phyloP scores from a whole-genome alignment of 1,140 invertebrate species.

The Orussus abietinus region DNA sequence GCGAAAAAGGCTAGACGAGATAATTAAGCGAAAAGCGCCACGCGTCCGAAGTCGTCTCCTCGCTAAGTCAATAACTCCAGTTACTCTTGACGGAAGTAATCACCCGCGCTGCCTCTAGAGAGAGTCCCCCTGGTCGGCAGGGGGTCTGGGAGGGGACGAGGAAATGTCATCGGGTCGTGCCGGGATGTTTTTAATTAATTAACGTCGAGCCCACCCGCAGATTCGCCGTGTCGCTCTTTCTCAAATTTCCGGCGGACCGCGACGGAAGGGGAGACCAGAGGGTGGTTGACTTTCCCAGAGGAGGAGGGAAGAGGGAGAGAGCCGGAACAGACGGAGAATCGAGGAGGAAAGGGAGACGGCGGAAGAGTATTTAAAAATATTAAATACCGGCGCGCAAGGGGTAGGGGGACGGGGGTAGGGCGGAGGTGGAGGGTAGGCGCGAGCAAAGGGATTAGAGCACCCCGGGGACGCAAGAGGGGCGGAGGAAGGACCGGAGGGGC shows the following conservation, averaged over 20 bases:
- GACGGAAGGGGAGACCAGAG: conserved; percentile 7
- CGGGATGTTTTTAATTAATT: conserved; percentile 39
- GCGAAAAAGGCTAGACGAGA: too few species aligned
- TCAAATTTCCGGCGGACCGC: conserved; percentile 4
- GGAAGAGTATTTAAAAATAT: conserved; percentile 36
- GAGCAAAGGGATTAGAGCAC: conserved; percentile 15
- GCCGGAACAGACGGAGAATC: conserved; percentile 1
- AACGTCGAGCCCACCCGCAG: conserved; percentile 22
- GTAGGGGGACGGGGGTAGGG: conserved; percentile 10
- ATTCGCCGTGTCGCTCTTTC: not conserved
- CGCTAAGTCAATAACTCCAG: too few species aligned
- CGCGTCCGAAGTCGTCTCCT: too few species aligned
- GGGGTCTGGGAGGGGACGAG: conserved; percentile 6
- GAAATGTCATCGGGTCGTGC: conserved; percentile 24
- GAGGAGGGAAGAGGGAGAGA: not conserved
- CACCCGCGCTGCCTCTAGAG: too few species aligned
- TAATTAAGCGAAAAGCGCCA: too few species aligned
- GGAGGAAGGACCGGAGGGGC: not conserved
- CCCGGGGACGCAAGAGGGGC: conserved; percentile 7
- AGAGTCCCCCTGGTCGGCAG: not conserved
- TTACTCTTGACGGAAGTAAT: too few species aligned
- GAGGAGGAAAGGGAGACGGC: conserved; percentile 12
- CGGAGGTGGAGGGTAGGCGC: conserved; percentile 12
- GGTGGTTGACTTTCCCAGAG: not conserved
- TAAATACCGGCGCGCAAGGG: conserved; percentile 20